Evolutionary conservation across 2,888 invertebrate genomes (phyloP).

Genomic region (Brachyptera putata): DNA sequence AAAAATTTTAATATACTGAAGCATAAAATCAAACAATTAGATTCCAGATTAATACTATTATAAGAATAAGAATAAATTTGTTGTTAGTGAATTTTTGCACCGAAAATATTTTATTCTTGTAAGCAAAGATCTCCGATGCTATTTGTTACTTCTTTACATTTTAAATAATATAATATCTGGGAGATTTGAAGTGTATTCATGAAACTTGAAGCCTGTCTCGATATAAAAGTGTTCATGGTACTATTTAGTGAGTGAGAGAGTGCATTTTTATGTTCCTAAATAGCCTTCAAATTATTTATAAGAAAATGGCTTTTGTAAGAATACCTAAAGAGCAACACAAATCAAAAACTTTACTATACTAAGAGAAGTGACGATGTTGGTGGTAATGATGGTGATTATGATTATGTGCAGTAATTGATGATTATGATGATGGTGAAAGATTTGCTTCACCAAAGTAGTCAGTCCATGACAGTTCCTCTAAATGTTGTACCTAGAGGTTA

Average conservation of each 20-base stretch:
- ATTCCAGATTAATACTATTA: conserved; percentile 7
- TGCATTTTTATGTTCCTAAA: conserved; percentile 14
- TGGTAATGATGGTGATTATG: conserved; percentile 4
- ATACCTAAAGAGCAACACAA: conserved; percentile 18
- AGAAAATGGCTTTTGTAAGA: not conserved
- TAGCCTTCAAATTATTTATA: conserved; percentile 8
- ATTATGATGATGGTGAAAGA: not conserved
- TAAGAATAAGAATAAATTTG: conserved; percentile 10
- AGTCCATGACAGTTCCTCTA: not conserved
- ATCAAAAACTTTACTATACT: conserved; percentile 12
- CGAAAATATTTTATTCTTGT: conserved; percentile 21
- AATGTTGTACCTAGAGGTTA: not conserved
- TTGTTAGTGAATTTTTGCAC: conserved; percentile 19
- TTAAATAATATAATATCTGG: not conserved
- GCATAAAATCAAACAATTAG: conserved; percentile 21
- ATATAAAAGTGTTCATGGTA: not conserved
- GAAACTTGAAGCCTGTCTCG: not conserved
- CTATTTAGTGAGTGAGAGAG: not conserved
- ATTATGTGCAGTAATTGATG: not conserved
- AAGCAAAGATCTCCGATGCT: conserved; percentile 7
- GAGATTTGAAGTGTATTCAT: not conserved
- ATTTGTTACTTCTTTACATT: conserved; percentile 4
- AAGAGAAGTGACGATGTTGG: not conserved
- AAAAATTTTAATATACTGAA: conserved; percentile 14
- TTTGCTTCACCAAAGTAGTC: not conserved